phyloP scores from a whole-genome alignment of 2,113 vertebrate species.

The Dromaius novaehollandiae region DNA sequence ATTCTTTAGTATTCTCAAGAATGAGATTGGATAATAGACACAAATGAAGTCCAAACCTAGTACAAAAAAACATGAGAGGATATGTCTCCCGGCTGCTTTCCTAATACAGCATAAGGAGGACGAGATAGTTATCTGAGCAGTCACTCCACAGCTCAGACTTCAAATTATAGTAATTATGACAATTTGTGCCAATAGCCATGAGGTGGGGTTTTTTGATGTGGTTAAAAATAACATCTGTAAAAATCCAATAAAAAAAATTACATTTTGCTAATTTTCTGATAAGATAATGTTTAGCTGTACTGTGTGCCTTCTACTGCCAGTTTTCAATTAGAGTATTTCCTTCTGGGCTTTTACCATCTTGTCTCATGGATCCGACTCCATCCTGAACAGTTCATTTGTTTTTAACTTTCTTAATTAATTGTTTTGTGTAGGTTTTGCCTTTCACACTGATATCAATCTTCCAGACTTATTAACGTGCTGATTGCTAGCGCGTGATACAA shows the following conservation, averaged over 20 bases:
- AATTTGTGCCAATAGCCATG: slow-evolving; percentile 84
- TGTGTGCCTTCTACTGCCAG: slow-evolving; percentile 61
- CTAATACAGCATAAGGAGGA: slow-evolving; percentile 63
- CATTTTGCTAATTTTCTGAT: slow-evolving; percentile 88
- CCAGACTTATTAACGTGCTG: slow-evolving; percentile 75
- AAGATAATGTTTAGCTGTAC: slow-evolving; percentile 80
- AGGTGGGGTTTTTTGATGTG: slow-evolving; percentile 84
- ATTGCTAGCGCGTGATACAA: slow-evolving; percentile 69
- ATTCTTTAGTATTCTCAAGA: slow-evolving; percentile 78
- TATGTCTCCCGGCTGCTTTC: slow-evolving; percentile 75
- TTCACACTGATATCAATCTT: slow-evolving; percentile 79
- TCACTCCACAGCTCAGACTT: slow-evolving; percentile 78
- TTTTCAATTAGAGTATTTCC: slow-evolving; percentile 83
- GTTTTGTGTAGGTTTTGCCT: slow-evolving; percentile 82
- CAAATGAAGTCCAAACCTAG: slow-evolving; percentile 81
- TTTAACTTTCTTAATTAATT: slow-evolving; percentile 85
- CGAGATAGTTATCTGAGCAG: slow-evolving; percentile 79
- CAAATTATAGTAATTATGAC: slow-evolving; percentile 86
- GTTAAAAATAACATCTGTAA: slow-evolving; percentile 87
- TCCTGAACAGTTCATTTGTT: slow-evolving; percentile 79
- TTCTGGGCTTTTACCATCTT: slow-evolving; percentile 76
- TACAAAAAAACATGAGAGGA: slow-evolving; percentile 73
- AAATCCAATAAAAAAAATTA: slow-evolving; percentile 84
- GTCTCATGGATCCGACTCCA: slow-evolving; percentile 73
- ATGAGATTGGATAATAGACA: slow-evolving; percentile 80